Evolutionary conservation across 1,140 invertebrate species (phyloP).

Genomic region (Stegodyphus mimosarum): DNA sequence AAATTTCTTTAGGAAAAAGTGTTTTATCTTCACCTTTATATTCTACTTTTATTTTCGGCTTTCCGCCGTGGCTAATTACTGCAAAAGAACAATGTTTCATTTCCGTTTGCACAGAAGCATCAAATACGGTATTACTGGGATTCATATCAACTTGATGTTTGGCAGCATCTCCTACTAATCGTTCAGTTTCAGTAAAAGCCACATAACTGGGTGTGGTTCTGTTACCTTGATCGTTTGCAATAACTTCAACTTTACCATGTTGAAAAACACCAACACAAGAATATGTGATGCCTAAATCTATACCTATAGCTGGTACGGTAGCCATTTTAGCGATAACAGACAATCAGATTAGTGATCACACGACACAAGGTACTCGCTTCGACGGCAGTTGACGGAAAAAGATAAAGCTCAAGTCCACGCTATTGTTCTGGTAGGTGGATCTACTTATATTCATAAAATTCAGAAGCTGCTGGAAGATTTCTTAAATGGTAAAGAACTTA

Average conservation of each 20-base stretch:
- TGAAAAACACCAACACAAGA: too few relatives aligned
- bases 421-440: slow-evolving; percentile 74
- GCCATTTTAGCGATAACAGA: slow-evolving; percentile 57
- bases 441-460: slow-evolving; percentile 75
- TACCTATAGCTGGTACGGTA: slow-evolving; percentile 64
- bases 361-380: neutral
- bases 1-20: too few relatives aligned
- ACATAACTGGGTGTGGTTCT: too few relatives aligned
- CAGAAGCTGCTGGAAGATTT: slow-evolving; percentile 71
- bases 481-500: slow-evolving; percentile 73
- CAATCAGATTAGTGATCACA: neutral
- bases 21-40: too few relatives aligned
- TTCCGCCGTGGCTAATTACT: slow-evolving; percentile 66
- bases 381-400: neutral
- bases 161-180: slow-evolving; percentile 85
- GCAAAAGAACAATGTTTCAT: slow-evolving; percentile 75
- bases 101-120: slow-evolving; percentile 77
- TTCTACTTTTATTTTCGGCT: too few relatives aligned
- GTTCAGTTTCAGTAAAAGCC: slow-evolving; percentile 80
- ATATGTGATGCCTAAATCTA: slow-evolving; percentile 66
- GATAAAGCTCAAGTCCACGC: slow-evolving; percentile 70
- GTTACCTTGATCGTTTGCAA: slow-evolving; percentile 74
- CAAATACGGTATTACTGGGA: slow-evolving; percentile 84
- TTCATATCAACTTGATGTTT: slow-evolving; percentile 84
- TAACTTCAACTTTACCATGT: slow-evolving; percentile 74